Conservation (phyloP, 2,888 invertebrate genomes). For the Homarus gammarus region DNA sequence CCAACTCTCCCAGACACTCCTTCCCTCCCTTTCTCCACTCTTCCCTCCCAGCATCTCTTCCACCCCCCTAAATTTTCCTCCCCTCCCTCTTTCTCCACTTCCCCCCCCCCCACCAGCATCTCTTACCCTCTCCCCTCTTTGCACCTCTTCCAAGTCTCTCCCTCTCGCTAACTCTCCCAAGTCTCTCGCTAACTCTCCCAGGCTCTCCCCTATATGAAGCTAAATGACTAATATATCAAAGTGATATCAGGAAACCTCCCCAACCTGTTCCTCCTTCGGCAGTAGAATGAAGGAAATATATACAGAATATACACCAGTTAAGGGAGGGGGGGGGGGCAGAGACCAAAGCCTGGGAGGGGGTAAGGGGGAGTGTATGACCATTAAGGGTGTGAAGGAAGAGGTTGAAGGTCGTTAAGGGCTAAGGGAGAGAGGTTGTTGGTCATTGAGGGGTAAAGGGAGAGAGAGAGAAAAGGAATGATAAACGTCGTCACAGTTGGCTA, state of each 20-base stretch:
- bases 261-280: background rate
- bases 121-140: background rate
- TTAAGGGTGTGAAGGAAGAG: background rate
- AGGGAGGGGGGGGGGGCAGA: background rate
- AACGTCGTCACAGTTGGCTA: background rate
- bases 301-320: background rate
- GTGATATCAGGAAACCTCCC: background rate
- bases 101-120: slow-evolving; percentile 14
- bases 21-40: slow-evolving; percentile 21
- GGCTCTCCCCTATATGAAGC: background rate
- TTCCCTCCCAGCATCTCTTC: slow-evolving; percentile 24
- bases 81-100: background rate
- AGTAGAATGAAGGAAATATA: background rate
- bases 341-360: background rate
- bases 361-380: background rate
- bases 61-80: background rate
- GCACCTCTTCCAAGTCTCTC: background rate
- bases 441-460: too few species aligned
- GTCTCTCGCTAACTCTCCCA: too few species aligned
- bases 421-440: background rate
- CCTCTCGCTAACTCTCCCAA: background rate
- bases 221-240: slow-evolving; percentile 2
- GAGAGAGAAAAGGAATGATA: background rate
- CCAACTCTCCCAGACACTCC: background rate
- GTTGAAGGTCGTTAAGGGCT: background rate